Percentiles rank a stretch among this genome's conserved stretches.
These are phyloP conservation scores for Scyliorhinus canicula DNA, from an alignment of 2,797 vertebrate species.

Conservation along the genomic window DNA sequence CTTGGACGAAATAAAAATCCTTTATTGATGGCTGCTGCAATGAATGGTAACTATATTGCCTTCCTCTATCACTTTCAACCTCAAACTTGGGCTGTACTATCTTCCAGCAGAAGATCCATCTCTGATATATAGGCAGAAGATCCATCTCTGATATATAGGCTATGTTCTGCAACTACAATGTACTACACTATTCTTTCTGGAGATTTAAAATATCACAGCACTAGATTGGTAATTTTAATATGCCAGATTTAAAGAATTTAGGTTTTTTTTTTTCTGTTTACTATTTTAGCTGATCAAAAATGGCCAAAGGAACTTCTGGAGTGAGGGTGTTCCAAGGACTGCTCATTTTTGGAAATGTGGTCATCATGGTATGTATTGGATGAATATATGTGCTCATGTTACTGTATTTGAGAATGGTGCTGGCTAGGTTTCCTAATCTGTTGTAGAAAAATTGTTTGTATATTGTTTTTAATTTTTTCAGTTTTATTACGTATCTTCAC, in stretches of 20 bases:
- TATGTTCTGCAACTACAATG: background rate
- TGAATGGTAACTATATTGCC: background rate
- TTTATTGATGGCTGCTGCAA: background rate
- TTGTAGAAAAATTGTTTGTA: background rate
- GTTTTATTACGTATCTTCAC: background rate
- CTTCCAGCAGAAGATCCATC: background rate
- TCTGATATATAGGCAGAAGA: background rate
- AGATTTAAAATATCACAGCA: background rate
- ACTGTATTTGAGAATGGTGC: background rate
- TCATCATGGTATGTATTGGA: conserved; percentile 60
- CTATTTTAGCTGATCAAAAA: conserved; percentile 2
- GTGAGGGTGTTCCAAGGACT: conserved; percentile 58
- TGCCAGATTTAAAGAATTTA: background rate
- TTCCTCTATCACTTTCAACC: background rate
- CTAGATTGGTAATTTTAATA: background rate
- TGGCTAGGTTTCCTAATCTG: background rate
- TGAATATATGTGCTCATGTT: background rate
- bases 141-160: background rate
- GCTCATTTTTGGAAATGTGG: conserved; percentile 62
- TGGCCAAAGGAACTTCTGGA: conserved; percentile 38
- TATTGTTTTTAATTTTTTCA: background rate
- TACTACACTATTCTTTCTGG: background rate
- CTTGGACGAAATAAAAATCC: too few relatives aligned
- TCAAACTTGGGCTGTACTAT: background rate
- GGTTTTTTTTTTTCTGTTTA: background rate